phyloP scores from a whole-genome alignment of 2,888 invertebrate genomes.

The Candidula unifasciata region DNA sequence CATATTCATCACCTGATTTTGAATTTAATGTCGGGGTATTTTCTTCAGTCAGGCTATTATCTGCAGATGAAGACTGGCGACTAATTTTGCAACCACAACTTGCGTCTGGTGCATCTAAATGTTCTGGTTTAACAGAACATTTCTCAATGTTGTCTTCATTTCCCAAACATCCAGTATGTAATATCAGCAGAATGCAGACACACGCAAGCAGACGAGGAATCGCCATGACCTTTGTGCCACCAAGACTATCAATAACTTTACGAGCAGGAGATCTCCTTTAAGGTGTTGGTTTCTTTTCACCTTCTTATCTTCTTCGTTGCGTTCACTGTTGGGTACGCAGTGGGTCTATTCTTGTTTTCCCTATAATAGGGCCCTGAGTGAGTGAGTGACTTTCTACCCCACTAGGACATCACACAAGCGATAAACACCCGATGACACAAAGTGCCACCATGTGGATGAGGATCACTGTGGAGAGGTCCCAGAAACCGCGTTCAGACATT shows the following conservation, averaged over 20 bases:
- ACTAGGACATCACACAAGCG: too few species aligned
- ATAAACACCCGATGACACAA: too few species aligned
- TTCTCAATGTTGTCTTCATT: not conserved
- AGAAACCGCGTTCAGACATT: too few species aligned
- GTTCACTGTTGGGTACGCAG: too few species aligned
- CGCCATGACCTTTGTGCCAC: not conserved
- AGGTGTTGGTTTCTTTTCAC: too few species aligned
- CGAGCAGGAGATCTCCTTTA: not conserved
- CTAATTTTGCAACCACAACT: conserved; percentile 37
- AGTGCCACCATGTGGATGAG: too few species aligned
- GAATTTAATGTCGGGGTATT: too few species aligned
- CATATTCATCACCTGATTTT: not conserved
- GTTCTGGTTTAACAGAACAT: not conserved
- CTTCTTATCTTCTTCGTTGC: too few species aligned
- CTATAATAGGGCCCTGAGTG: too few species aligned
- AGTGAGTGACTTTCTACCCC: too few species aligned
- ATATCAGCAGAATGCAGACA: not conserved
- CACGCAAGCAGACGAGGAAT: not conserved
- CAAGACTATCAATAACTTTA: not conserved
- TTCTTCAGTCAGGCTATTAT: not conserved
- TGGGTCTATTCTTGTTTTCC: too few species aligned
- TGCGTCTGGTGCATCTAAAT: not conserved
- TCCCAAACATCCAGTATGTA: not conserved
- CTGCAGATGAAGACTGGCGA: not conserved
- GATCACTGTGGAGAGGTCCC: too few species aligned